Percentiles rank a stretch among this genome's conserved stretches.
These are phyloP conservation scores for Trichomycterus rosablanca DNA, from an alignment of 2,113 vertebrate genomes.

Conservation along the genomic window DNA sequence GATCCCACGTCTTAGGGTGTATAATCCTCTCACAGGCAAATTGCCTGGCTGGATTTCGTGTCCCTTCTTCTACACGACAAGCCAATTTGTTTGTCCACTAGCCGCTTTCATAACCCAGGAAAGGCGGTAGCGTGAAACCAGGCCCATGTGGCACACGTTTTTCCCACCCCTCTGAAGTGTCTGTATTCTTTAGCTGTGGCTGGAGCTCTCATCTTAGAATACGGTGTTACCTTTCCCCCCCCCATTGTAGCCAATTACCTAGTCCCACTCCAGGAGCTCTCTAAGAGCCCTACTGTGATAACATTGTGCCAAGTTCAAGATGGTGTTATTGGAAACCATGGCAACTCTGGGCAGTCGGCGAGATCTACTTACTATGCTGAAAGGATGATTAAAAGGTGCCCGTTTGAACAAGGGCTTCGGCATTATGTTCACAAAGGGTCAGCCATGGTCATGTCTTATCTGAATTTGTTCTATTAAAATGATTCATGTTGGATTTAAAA, in stretches of 20 bases:
- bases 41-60: constrained; percentile 32
- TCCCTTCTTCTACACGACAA: constrained; percentile 25
- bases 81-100: constrained; percentile 41
- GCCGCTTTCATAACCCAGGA: constrained; percentile 18
- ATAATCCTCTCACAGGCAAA: constrained; percentile 41
- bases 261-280: constrained; percentile 35
- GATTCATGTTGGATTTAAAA: constrained; percentile 4
- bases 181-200: constrained; percentile 35
- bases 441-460: neutral
- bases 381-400: constrained; percentile 28
- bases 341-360: constrained; percentile 21
- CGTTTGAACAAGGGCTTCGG: constrained; percentile 20
- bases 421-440: constrained; percentile 24
- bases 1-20: constrained; percentile 30
- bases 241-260: constrained; percentile 45
- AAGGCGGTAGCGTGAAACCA: constrained; percentile 5
- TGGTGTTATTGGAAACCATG: constrained; percentile 40
- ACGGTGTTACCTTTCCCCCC: constrained; percentile 37
- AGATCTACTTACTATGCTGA: constrained; percentile 25
- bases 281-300: constrained; percentile 30
- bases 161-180: constrained; percentile 33
- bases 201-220: constrained; percentile 37
- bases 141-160: constrained; percentile 22
- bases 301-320: constrained; percentile 39
- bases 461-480: constrained; percentile 23